Evolutionary conservation across 2,888 invertebrate genomes (phyloP).

Genomic region (Cephus spinipes): DNA sequence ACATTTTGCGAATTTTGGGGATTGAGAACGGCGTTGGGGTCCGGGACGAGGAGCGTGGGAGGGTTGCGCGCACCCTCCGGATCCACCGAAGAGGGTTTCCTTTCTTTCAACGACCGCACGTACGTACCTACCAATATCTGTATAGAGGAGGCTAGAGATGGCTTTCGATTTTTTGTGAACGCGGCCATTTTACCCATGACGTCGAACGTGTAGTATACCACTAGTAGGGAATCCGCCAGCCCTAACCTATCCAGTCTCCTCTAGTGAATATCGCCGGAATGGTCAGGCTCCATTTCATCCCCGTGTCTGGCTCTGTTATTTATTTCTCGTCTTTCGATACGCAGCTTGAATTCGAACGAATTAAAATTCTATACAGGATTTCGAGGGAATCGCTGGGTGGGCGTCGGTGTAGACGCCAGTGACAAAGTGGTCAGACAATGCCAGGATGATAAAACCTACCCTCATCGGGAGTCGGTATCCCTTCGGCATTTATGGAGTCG

Average conservation of each 20-base stretch:
- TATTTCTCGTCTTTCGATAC: background rate
- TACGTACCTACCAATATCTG: conserved; percentile 43
- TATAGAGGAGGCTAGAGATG: conserved; percentile 35
- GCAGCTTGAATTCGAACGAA: background rate
- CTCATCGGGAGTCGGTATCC: background rate
- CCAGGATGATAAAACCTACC: background rate
- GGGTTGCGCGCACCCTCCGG: conserved; percentile 23
- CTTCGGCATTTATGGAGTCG: background rate
- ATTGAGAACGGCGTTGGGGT: background rate
- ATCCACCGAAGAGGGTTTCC: conserved; percentile 29
- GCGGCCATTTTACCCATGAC: conserved; percentile 6
- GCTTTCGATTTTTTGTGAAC: conserved; percentile 44
- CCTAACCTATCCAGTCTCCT: background rate
- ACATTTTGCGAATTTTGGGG: conserved; percentile 53
- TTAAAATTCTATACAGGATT: background rate
- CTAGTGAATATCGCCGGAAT: background rate
- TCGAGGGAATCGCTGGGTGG: background rate
- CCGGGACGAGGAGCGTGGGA: conserved; percentile 24
- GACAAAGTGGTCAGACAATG: background rate
- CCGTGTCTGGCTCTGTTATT: background rate
- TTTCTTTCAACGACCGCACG: conserved; percentile 26
- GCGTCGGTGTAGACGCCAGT: background rate
- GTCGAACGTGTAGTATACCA: background rate
- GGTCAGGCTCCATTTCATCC: background rate
- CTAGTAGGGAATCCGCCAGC: background rate